Percentiles rank a stretch among this genome's conserved stretches.
phyloP scores from a whole-genome alignment of 2,113 vertebrate genomes.

The Siniperca chuatsi region DNA sequence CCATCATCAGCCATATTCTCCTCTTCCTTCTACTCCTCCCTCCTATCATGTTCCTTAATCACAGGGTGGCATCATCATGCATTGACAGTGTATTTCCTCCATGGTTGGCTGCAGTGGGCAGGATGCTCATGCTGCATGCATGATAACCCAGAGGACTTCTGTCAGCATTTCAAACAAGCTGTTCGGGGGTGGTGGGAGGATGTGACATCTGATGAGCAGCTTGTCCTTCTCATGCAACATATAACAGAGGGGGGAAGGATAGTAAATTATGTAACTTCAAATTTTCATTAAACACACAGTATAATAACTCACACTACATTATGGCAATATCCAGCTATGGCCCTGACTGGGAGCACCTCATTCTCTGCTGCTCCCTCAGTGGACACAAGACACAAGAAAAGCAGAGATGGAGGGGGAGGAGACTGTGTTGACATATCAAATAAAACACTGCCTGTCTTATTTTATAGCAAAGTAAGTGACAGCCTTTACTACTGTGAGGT shows the following conservation, averaged over 20 bases:
- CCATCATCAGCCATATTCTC: slow-evolving; percentile 4
- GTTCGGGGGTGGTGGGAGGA: not conserved
- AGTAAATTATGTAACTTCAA: slow-evolving; percentile 14
- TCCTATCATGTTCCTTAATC: slow-evolving; percentile 26
- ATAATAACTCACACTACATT: not conserved
- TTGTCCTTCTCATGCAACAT: slow-evolving; percentile 2
- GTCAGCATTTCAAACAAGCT: slow-evolving; percentile 9
- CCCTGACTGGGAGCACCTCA: slow-evolving; percentile 11
- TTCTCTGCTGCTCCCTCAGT: not conserved
- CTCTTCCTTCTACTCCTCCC: not conserved
- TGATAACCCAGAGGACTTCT: slow-evolving; percentile 1
- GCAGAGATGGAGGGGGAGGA: slow-evolving; percentile 11
- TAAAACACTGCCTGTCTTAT: not conserved
- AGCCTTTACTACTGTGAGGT: not conserved
- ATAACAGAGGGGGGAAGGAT: too few relatives aligned
- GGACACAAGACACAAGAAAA: not conserved
- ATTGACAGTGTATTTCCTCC: not conserved
- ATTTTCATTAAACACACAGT: slow-evolving; percentile 2
- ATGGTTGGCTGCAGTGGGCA: slow-evolving; percentile 17
- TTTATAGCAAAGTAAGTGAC: not conserved
- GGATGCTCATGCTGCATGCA: slow-evolving; percentile 1
- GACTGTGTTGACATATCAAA: not conserved
- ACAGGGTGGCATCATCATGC: slow-evolving; percentile 12
- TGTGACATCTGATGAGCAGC: slow-evolving; percentile 22
- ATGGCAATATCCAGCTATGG: not conserved